Base-by-base conservation (phyloP, 2,888 invertebrate species). In the Ormyrus pomaceus region DNA sequence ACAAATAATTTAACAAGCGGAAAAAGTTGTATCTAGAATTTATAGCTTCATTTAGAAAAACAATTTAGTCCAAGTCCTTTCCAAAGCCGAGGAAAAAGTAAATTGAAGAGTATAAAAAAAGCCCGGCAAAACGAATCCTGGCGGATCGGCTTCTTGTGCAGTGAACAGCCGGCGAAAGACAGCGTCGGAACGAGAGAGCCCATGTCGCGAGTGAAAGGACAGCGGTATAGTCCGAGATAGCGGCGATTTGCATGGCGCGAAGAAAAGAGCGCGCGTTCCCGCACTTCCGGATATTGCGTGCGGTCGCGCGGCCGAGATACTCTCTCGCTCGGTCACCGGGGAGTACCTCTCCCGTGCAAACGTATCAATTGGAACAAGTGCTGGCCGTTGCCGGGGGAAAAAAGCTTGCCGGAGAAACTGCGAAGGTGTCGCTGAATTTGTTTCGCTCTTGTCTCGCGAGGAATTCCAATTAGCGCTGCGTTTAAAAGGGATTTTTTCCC, bases 391-490 rank as follows among this genome's bases (percentile, higher is more conserved):
- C n/a, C n/a, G n/a, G n/a, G 1, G 34, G 34, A 34, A 34, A 34
- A 34, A 34, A 34, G 34, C 34, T 2, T 13, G 13, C 10, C 13
- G 46, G n/a, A n/a, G 6, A 45, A 9, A 55, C 34, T 34, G 58
- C 13, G 10, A 51, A 71, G 62, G 77, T 71, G 70, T 70, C 65
- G 68, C 53, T 59, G 76, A 68, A 68, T 68, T 73, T 53, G 73
- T 68, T 55, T 48, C 11, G n/a, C 55, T 62, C 48, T 68, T 61
- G 55, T 55, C n/a, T 8, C 13, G 34, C 58, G 34, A 69, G 71
- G 66, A 59, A 65, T 75, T 75, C 71, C 79, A 80, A 80, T 80
- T 80, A 80, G 71, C 70, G 59, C n/a, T 46, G n/a, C 10, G 75
- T 51, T 62, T 56, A 45, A 64, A 8, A 9, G 51, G 9, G 13